Evolutionary conservation across 2,888 invertebrate genomes (phyloP), one percentile per base, ranked within the genome.

Genomic region (Thecophora atra): DNA sequence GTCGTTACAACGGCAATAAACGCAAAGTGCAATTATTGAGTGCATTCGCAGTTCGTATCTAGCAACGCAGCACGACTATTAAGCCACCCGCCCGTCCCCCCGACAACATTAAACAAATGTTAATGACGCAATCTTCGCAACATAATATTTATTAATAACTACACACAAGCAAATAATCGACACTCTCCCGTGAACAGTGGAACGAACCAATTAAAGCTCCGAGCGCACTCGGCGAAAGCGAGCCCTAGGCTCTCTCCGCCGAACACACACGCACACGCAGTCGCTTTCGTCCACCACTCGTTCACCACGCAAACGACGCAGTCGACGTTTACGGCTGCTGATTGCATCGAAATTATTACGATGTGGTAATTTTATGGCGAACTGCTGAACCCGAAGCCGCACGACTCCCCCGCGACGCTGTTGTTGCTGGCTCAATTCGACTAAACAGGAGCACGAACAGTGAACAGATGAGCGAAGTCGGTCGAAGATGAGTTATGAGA

Each of bases 311-410:
- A 44, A 51, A 37, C 56, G 68, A 17, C 69, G 58, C 26, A 65
- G 15, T 56, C 28, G 30, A 28, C 51, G 44, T 51, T 21, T 52
- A 52, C 69, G 44, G 13, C 37, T 74, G 76, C 78, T 75, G 78
- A 78, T 78, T 75, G 75, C 77, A 78, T 78, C 78, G 76, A 76
- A 79, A 79, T 80, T 80, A 80, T 80, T 79, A 80, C 77, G 78
- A 78, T 79, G 80, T 80, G 80, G 80, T 80, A 80, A 80, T 80
- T 80, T 80, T 79, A 80, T 79, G 76, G 74, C 72, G 68, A 58
- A 69, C 69, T 62, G 62, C 30, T 44, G 58, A 30, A 51, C 58
- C 51, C 70, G 28, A 21, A 51, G 24, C 37, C 63, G 63, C 30
- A 37, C 42, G 54, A 30, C 30, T 2, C 37, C 6, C 37, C 11